Conservation (phyloP, 1,140 invertebrate species). For the Drosophila ficusphila region DNA sequence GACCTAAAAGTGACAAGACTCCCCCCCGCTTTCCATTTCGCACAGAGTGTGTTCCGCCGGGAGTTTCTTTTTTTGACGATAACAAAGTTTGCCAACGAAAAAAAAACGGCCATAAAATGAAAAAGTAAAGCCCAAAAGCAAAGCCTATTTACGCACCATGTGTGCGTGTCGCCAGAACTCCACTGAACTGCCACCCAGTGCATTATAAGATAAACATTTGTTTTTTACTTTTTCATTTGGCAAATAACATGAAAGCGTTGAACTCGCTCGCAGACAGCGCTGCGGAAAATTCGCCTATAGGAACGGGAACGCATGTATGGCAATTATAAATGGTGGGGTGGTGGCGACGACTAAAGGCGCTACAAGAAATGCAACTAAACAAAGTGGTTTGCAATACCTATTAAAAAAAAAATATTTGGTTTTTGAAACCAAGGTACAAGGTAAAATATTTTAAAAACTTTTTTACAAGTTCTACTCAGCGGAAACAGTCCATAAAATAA, state of each 20-base stretch:
- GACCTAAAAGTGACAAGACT: constrained; percentile 69
- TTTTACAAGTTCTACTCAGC: too few species aligned
- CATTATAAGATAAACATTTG: constrained; percentile 77
- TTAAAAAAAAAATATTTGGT: not conserved
- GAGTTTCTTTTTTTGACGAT: constrained; percentile 47
- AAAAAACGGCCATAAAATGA: constrained; percentile 66
- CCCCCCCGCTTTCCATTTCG: not conserved
- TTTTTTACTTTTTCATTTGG: constrained; percentile 79
- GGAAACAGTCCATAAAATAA: too few species aligned
- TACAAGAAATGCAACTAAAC: not conserved
- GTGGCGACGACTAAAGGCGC: not conserved
- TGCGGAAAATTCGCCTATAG: constrained; percentile 30
- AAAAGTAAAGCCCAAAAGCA: constrained; percentile 75
- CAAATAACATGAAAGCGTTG: constrained; percentile 78
- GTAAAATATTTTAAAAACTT: too few species aligned
- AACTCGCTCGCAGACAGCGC: constrained; percentile 47
- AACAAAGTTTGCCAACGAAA: constrained; percentile 70
- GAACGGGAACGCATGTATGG: not conserved
- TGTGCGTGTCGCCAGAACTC: constrained; percentile 27
- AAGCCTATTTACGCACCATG: constrained; percentile 73
- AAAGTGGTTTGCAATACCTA: not conserved
- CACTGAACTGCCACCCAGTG: constrained; percentile 52
- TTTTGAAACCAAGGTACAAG: not conserved
- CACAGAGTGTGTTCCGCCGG: not conserved
- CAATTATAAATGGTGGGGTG: constrained; percentile 5